phyloP scores from a whole-genome alignment of 2,113 vertebrate genomes.

The Lepus europaeus region DNA sequence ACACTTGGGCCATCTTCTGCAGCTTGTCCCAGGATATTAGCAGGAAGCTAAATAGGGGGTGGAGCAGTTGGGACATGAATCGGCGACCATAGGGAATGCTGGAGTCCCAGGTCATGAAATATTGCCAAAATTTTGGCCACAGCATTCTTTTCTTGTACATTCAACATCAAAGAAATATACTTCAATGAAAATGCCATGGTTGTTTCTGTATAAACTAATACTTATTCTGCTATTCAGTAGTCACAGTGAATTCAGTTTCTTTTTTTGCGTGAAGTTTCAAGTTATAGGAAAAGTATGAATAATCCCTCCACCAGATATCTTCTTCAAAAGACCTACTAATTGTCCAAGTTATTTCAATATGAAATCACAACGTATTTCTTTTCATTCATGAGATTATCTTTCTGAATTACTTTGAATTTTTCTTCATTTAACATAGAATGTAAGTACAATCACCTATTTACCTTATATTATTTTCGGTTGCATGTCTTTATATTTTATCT shows the following conservation, averaged over 20 bases:
- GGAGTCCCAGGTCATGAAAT: too few relatives aligned
- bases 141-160: neutral
- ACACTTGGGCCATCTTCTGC: too few relatives aligned
- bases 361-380: neutral
- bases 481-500: too few relatives aligned
- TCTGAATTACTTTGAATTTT: neutral
- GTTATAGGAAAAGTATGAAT: neutral
- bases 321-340: neutral
- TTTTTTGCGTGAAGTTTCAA: constrained; percentile 2
- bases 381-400: neutral
- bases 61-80: too few relatives aligned
- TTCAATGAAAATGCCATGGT: neutral
- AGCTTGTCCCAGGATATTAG: too few relatives aligned
- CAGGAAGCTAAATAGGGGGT: too few relatives aligned
- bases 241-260: neutral
- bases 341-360: neutral
- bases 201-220: neutral
- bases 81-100: too few relatives aligned
- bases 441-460: neutral
- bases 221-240: neutral
- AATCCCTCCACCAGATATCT: neutral
- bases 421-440: neutral
- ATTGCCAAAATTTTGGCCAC: too few relatives aligned
- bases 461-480: neutral
- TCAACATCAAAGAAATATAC: neutral